Percentiles rank a stretch among this genome's conserved stretches.
These are phyloP conservation scores for Drosophila aff. DNA, from an alignment of 1,140 invertebrate genomes.

Conservation along the genomic window DNA sequence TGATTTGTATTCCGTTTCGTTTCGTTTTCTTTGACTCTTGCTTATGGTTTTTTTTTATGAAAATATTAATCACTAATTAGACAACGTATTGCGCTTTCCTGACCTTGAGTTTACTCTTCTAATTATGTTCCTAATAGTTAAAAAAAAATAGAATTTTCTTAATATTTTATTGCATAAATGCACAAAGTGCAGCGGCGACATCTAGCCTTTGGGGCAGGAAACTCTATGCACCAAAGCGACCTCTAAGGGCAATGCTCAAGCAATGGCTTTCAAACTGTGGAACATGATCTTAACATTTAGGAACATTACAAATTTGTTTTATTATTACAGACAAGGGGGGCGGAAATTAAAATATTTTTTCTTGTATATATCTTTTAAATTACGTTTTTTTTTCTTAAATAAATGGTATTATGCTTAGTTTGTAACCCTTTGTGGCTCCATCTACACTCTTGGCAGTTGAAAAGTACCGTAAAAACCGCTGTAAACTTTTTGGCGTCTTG, in stretches of 20 bases:
- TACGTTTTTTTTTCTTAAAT: too few relatives aligned
- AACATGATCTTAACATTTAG: too few relatives aligned
- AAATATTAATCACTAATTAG: background rate
- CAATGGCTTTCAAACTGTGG: background rate
- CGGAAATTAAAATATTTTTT: too few relatives aligned
- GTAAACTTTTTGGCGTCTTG: background rate
- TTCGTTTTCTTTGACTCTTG: slow-evolving; percentile 20
- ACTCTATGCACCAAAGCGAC: background rate
- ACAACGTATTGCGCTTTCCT: background rate
- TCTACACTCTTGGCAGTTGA: background rate
- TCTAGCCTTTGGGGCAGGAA: background rate
- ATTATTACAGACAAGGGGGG: too few relatives aligned
- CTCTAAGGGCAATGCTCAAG: background rate
- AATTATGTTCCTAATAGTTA: too few relatives aligned
- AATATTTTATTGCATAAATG: background rate
- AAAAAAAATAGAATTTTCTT: background rate
- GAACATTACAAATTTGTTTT: too few relatives aligned
- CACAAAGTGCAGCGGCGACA: background rate
- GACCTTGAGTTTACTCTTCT: slow-evolving; percentile 5
- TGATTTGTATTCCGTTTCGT: slow-evolving; percentile 42
- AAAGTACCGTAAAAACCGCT: background rate
- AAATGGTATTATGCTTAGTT: too few relatives aligned
- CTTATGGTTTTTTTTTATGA: background rate
- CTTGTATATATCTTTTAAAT: background rate
- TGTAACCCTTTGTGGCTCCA: background rate